Evolutionary conservation across 2,113 vertebrate genomes (phyloP), one percentile per base, ranked within the genome.

Genomic region (Rhineura floridana): DNA sequence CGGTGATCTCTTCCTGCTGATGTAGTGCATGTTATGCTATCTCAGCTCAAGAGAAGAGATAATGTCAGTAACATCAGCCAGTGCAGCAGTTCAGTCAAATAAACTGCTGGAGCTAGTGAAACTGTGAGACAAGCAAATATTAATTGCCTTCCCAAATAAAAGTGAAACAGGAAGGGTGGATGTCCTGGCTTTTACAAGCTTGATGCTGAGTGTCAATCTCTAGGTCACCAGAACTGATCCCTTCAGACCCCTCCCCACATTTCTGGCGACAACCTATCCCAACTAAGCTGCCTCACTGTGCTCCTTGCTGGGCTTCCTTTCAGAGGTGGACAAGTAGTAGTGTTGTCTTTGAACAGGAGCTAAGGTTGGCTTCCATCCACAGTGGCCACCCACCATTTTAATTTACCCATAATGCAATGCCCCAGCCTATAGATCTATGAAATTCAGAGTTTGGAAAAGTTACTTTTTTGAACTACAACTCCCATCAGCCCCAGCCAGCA

Each of bases 121-220:
- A 88, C 55, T 48, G 52, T 48, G 86, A 82, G 69, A 63, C 9
- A 25, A 82, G 33, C 52, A 82, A 75, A 30, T 82, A 88, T 88
- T 21, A 79, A 82, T 65, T 50, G 19, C 55, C 30, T 73, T 82
- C n/a, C 52, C 39, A 36, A 82, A 63, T 82, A 46, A 87, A 82
- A 81, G 39, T n/a, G 52, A 62, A 46, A 48, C 36, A 19, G 67
- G 50, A 82, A 82, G 69, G 39, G 30, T 39, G 36, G 70, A 55
- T 63, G 70, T 67, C 36, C 17, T 39, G 21, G 77, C n/a, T 25
- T 80, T 59, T 59, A 59, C 5, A 59, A 59, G 55, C 55, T 59
- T 13, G 39, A 67, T 28, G 44, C 44, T 1, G 11, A 42, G 17
- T 8, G 33, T 21, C 15, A 46, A 46, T 76, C 30, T 46, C 72